Percentiles rank a stretch among this genome's conserved stretches.
phyloP scores from a whole-genome alignment of 2,888 invertebrate species.

The Parnassius smintheus region DNA sequence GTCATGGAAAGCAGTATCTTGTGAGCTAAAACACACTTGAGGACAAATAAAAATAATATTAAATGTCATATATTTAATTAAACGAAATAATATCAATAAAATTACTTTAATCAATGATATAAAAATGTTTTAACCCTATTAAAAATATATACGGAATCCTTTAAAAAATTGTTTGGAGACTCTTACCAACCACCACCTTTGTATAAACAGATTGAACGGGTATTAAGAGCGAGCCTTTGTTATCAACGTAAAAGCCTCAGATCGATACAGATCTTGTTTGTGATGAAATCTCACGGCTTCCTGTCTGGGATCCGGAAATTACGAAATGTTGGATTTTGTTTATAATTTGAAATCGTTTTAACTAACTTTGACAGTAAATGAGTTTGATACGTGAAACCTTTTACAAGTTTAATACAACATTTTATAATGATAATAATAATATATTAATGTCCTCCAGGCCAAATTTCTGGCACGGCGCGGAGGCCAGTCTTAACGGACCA shows the following conservation, averaged over 20 bases:
- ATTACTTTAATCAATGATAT: too few relatives aligned
- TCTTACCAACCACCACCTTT: slow-evolving; percentile 5
- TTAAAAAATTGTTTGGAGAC: not conserved
- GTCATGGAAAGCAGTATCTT: too few relatives aligned
- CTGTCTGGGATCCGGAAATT: slow-evolving; percentile 27
- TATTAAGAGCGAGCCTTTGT: slow-evolving; percentile 20
- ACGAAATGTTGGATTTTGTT: slow-evolving; percentile 19
- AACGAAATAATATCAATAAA: too few relatives aligned
- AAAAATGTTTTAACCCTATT: too few relatives aligned
- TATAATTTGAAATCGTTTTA: not conserved
- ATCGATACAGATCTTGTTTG: slow-evolving; percentile 28
- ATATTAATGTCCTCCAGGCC: too few relatives aligned
- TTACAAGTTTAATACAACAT: too few relatives aligned
- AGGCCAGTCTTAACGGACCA: too few relatives aligned
- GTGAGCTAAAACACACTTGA: too few relatives aligned
- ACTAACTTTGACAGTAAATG: not conserved
- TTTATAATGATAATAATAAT: too few relatives aligned
- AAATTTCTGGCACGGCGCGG: too few relatives aligned
- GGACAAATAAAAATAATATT: too few relatives aligned
- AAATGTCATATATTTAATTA: too few relatives aligned
- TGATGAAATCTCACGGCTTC: slow-evolving; percentile 29
- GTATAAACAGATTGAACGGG: slow-evolving; percentile 13
- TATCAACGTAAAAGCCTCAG: slow-evolving; percentile 26
- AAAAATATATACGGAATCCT: slow-evolving; percentile 12
- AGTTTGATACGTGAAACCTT: not conserved